Conservation (phyloP, 2,113 vertebrate genomes). For the Shinisaurus crocodilurus region DNA sequence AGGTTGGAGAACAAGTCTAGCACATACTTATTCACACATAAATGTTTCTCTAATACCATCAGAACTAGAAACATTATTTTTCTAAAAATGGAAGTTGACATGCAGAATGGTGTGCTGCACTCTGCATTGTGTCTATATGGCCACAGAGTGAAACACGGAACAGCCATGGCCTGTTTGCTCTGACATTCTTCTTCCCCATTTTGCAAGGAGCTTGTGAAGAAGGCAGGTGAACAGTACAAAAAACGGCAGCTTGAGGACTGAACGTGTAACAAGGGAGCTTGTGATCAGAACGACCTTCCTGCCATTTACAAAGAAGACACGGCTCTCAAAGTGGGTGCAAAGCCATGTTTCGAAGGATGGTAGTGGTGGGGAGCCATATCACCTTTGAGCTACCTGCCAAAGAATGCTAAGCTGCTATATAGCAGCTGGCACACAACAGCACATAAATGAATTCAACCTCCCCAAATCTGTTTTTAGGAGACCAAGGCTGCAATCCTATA, state of each 20-base stretch:
- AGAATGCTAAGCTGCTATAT: rapidly evolving
- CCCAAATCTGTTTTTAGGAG: background rate
- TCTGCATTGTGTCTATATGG: background rate
- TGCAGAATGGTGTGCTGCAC: background rate
- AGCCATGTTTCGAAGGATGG: background rate
- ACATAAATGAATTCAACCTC: background rate
- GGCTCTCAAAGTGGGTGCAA: conserved; percentile 1
- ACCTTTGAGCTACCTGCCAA: conserved; percentile 9
- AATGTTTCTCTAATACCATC: background rate
- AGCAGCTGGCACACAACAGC: background rate
- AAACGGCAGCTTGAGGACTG: background rate
- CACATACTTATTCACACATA: background rate
- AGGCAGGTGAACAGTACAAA: background rate
- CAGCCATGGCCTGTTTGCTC: background rate
- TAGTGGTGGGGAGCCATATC: conserved; percentile 13
- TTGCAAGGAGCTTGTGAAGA: background rate
- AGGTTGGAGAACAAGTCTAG: no score
- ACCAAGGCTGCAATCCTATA: background rate
- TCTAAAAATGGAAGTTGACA: background rate
- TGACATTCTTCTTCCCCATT: background rate
- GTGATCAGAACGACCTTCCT: conserved; percentile 8
- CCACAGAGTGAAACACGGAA: background rate
- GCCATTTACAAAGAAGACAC: background rate
- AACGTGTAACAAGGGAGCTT: background rate
- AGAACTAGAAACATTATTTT: background rate